phyloP scores from a whole-genome alignment of 30 jellyfish, hydroid and myxozoan species.

The Cassiopea andromeda region DNA sequence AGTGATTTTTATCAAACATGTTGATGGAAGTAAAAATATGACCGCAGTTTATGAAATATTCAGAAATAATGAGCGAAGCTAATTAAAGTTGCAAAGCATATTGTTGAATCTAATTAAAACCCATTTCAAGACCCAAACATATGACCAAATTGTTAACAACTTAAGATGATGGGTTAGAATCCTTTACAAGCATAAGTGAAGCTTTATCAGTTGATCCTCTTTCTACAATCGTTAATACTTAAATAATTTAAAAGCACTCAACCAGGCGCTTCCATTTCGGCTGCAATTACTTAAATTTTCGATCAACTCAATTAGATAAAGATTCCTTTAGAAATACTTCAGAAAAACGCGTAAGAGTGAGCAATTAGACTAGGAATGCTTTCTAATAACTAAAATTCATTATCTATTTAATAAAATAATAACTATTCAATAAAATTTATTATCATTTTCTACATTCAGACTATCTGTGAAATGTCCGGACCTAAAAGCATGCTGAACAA shows the following conservation, averaged over 20 bases:
- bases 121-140: background rate
- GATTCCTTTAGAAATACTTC: background rate
- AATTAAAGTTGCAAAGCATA: background rate
- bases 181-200: background rate
- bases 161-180: background rate
- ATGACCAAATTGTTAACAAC: slow-evolving; percentile 1
- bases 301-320: background rate
- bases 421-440: no score
- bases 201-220: background rate
- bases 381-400: no score
- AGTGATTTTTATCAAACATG: background rate
- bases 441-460: no score
- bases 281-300: background rate
- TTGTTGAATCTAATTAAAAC: slow-evolving; percentile 11
- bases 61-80: slow-evolving; percentile 17
- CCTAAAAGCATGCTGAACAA: no score
- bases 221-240: background rate
- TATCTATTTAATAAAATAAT: background rate
- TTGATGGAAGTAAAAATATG: background rate
- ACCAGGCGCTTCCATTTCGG: slow-evolving; percentile 11
- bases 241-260: background rate
- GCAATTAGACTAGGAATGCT: no score
- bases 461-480: no score
- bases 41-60: slow-evolving; percentile 23
- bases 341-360: background rate